Percentiles rank a stretch among this genome's conserved stretches.
Conservation (phyloP, 2,888 invertebrate species). For the Pristionchus mayeri region DNA sequence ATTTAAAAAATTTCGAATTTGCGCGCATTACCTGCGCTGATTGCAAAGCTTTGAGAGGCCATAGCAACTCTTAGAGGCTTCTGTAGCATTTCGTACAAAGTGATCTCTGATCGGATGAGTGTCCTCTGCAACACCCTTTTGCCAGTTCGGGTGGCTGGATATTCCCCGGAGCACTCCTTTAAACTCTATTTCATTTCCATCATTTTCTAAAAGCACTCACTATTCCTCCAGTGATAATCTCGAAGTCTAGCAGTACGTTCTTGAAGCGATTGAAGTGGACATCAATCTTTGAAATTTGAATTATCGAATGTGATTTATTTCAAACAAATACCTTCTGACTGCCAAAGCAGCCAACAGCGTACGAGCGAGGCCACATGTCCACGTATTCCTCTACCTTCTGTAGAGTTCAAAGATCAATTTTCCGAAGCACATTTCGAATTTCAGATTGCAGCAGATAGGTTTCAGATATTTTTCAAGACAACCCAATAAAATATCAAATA, state of each 20-base stretch:
- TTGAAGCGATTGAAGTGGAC: slow-evolving; percentile 91
- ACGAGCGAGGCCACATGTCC: slow-evolving; percentile 82
- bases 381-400: slow-evolving; percentile 67
- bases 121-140: too few relatives aligned
- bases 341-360: slow-evolving; percentile 91
- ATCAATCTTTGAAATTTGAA: slow-evolving; percentile 81
- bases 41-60: too few relatives aligned
- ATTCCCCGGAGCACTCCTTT: too few relatives aligned
- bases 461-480: not conserved
- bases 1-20: too few relatives aligned
- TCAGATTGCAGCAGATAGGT: not conserved
- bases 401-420: not conserved
- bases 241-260: slow-evolving; percentile 86
- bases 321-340: slow-evolving; percentile 84
- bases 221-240: slow-evolving; percentile 87
- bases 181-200: not conserved
- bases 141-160: too few relatives aligned
- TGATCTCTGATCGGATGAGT: too few relatives aligned
- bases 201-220: slow-evolving; percentile 7
- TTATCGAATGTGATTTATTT: not conserved
- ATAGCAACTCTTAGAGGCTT: too few relatives aligned
- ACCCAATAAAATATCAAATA: too few relatives aligned
- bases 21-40: too few relatives aligned
- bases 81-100: too few relatives aligned
- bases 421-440: not conserved